Evolutionary conservation across 2,888 invertebrate species (phyloP), one percentile per base, ranked within the genome.

Genomic region (Drosophila hamatofila): DNA sequence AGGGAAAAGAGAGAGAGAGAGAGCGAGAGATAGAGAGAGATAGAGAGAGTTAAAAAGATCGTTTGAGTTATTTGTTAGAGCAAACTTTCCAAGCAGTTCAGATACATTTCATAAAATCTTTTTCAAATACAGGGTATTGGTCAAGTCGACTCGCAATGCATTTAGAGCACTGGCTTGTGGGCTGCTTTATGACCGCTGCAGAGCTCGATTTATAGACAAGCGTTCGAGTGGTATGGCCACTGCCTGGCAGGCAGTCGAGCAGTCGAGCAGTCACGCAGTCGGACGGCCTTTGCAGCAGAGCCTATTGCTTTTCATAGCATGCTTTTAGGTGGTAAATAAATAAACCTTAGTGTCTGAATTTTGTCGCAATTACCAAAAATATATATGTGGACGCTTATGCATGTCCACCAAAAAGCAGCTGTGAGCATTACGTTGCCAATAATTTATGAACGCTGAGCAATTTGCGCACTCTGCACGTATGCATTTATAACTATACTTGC

Each of bases 301-400:
- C 70, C 61, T 67, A 73, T 77, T 80, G 77, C 65, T 63, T 61
- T 70, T 71, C 65, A 70, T 80, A 55, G 62, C 79, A 54, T 55
- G 65, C 61, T 66, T 67, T 75, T 74, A 71, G 77, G 79, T 78
- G 72, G 51, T 57, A 70, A 69, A 80, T 75, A 78, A 80, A 81
- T 80, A 72, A 78, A 68, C 64, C 49, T 78, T 78, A 78, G 65
- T 80, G 75, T 68, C 78, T 80, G 72, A 59, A 75, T 75, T 76
- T 80, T 62, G 69, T 75, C 66, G 69, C 72, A 66, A 75, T 78
- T 81, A 75, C 64, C 49, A 59, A 63, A 51, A 18, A 42, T 49
- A 60, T 35, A 18, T 42, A 41, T 56, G 14, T 21, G 48, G 3
- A 27, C 23, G 30, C 30, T 21, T 67, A 33, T 30, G 23, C 56